Percentiles rank a stretch among this genome's conserved stretches.
These are phyloP conservation scores for Dromiciops gliroides DNA, from an alignment of 2,113 vertebrate genomes.

Conservation along the genomic window DNA sequence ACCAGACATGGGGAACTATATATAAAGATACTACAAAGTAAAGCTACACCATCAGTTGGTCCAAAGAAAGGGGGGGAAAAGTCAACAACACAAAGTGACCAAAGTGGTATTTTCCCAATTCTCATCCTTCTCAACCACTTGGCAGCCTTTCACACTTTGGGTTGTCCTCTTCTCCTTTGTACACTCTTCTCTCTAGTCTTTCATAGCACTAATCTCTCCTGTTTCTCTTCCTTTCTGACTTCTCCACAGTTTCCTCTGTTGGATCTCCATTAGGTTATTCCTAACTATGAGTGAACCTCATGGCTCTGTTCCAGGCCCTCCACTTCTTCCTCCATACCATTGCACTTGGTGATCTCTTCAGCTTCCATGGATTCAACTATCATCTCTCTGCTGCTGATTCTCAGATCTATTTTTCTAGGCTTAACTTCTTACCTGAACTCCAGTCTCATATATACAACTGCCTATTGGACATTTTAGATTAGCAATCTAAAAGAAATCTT, in stretches of 20 bases:
- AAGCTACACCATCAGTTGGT: not conserved
- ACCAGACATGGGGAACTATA: not conserved
- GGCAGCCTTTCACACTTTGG: too few relatives aligned
- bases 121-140: not conserved
- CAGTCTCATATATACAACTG: too few relatives aligned
- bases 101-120: not conserved
- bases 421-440: not conserved
- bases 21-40: too few relatives aligned
- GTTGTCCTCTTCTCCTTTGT: too few relatives aligned
- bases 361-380: not conserved
- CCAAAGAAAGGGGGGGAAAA: not conserved
- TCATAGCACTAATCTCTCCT: not conserved
- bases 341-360: not conserved
- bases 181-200: not conserved
- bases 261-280: not conserved
- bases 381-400: not conserved
- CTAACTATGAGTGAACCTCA: not conserved
- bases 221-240: not conserved
- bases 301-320: not conserved
- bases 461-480: not conserved
- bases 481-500: not conserved
- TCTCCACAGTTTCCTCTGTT: not conserved
- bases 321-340: not conserved
- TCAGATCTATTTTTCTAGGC: not conserved
- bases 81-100: not conserved